Percentiles rank a stretch among this genome's conserved stretches.
phyloP scores from a whole-genome alignment of 2,797 vertebrate genomes.

The Telmatherina bonti region DNA sequence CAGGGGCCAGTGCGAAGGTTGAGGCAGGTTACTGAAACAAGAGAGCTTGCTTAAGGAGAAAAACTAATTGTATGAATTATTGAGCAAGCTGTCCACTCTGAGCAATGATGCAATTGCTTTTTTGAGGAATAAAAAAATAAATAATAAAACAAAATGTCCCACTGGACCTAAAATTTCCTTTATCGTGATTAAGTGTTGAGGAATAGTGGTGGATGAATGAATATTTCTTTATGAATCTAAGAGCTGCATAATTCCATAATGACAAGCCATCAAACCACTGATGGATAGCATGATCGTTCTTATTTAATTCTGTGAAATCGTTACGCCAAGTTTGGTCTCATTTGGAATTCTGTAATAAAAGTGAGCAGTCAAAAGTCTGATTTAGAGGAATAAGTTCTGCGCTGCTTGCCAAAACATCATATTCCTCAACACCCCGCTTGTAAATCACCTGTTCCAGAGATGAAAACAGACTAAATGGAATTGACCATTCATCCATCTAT shows the following conservation, averaged over 20 bases:
- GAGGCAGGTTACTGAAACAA: conserved; percentile 79
- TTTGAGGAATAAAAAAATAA: conserved; percentile 52
- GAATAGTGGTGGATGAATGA: conserved; percentile 33
- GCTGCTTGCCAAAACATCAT: conserved; percentile 1
- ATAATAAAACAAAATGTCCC: conserved; percentile 51
- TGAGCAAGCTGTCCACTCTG: conserved; percentile 77
- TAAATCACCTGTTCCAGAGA: neutral
- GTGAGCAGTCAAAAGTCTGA: conserved; percentile 14
- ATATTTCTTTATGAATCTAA: conserved; percentile 31
- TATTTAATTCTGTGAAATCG: conserved; percentile 37
- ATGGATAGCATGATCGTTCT: conserved; percentile 29
- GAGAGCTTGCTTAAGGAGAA: conserved; percentile 81
- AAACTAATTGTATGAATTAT: conserved; percentile 86
- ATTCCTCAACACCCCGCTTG: conserved; percentile 4
- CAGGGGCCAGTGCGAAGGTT: conserved; percentile 75
- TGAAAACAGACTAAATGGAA: neutral
- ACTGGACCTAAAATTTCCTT: conserved; percentile 53
- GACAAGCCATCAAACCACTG: conserved; percentile 27
- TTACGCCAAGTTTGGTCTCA: conserved; percentile 17
- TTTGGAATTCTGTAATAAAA: conserved; percentile 7
- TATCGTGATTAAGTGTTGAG: conserved; percentile 45
- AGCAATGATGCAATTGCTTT: conserved; percentile 72
- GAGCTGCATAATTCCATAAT: conserved; percentile 43
- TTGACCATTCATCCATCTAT: too few species aligned
- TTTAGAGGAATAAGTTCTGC: conserved; percentile 13